Conservation (phyloP, 2,888 invertebrate species). For the Plusia festucae region DNA sequence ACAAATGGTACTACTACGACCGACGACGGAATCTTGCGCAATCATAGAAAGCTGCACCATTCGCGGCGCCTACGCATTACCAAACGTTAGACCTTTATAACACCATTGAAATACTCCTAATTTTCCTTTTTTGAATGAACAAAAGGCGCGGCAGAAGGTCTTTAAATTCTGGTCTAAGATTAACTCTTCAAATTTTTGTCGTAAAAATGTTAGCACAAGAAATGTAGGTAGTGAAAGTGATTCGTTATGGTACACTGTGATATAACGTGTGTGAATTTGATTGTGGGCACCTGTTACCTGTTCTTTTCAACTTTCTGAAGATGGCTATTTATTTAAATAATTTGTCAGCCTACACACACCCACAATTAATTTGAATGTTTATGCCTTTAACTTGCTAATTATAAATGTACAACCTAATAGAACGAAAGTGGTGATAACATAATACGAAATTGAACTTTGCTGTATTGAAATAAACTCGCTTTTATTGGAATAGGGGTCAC, state of each 20-base stretch:
- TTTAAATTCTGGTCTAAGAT: constrained; percentile 28
- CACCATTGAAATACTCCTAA: constrained; percentile 30
- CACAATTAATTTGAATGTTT: constrained; percentile 8
- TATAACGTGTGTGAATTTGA: constrained; percentile 48
- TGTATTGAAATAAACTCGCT: not conserved
- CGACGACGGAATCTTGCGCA: constrained; percentile 51
- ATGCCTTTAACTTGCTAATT: not conserved
- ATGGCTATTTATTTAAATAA: not conserved
- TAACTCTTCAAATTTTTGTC: constrained; percentile 31
- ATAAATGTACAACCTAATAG: not conserved
- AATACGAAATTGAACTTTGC: not conserved
- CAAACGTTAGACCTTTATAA: constrained; percentile 33
- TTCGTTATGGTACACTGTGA: constrained; percentile 31
- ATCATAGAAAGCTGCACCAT: constrained; percentile 63
- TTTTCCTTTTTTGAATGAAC: constrained; percentile 7
- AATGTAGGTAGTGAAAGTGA: constrained; percentile 57
- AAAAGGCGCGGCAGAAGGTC: constrained; percentile 23
- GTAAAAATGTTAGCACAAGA: constrained; percentile 39
- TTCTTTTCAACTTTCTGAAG: not conserved
- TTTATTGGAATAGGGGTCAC: not conserved
- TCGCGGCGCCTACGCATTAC: constrained; percentile 57
- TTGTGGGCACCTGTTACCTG: constrained; percentile 20
- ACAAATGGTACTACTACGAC: constrained; percentile 38
- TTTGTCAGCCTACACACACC: constrained; percentile 11
- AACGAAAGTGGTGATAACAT: not conserved